Base-by-base conservation (phyloP, 2,797 vertebrate genomes). In the Aphelocoma californica region DNA sequence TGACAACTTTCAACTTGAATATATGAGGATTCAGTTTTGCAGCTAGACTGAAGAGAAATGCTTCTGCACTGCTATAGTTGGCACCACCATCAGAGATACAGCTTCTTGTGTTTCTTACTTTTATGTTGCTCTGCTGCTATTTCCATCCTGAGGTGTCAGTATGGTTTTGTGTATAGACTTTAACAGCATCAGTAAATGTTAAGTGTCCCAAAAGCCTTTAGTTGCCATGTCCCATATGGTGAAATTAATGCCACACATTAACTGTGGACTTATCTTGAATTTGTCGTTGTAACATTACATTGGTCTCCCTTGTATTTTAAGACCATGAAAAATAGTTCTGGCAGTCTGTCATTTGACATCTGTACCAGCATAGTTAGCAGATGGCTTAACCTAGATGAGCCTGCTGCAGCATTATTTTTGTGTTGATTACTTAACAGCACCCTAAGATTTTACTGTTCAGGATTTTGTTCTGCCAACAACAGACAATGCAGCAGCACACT, bases 331-430 rank as follows among this genome's bases (percentile, higher is more conserved):
- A 78, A 34, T 1, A 62, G 19, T 86, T 95, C 45, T 84, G 86
- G 70, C 83, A 94, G 60, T 84, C 82, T 84, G 93, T 91, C 86
- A 62, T 86, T 79, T 88, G 83, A 95, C 94, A 93, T 90, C 91
- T 81, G 94, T 69, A 92, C 47, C 40, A 48, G 50, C 73, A 51
- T 2, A 90, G n/a, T 24, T 58, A 95, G 86, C 95, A 97, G 95
- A 96, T 94, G 95, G 93, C 29, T 70, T 72, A 93, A 88, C 77
- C 85, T 75, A 56, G 66, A 81, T 48, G 40, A 88, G 70, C 66
- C 70, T 92, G 73, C 58, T 75, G 36, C 28, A 88, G 58, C 51
- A 79, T 58, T 88, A 79, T 86, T 95, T 94, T 86, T 90, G 42
- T 66, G 73, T 18, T 66, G 73, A 78, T 70, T 75, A 79, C 93